Conservation (phyloP, 2,888 invertebrate species). For the Eutolmus rufibarbis region DNA sequence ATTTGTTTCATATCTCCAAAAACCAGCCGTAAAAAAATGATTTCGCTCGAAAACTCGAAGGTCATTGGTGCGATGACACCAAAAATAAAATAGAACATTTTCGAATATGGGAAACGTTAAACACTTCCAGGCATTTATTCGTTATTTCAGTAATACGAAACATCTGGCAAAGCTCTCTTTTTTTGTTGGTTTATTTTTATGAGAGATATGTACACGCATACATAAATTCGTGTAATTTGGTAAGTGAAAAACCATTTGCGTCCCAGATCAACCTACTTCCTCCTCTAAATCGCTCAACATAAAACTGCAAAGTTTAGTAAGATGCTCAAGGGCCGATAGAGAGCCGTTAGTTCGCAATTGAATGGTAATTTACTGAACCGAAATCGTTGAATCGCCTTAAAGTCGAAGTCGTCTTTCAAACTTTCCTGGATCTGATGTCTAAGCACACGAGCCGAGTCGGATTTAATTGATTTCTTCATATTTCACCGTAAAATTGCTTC, state of each 20-base stretch:
- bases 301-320: neutral
- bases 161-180: neutral
- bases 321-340: neutral
- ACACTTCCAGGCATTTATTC: neutral
- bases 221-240: neutral
- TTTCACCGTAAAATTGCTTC: neutral
- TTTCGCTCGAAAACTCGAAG: neutral
- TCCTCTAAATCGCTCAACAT: neutral
- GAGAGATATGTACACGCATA: neutral
- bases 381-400: neutral
- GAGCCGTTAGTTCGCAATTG: neutral
- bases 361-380: neutral
- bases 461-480: constrained; percentile 9
- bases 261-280: neutral
- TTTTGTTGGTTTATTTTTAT: neutral
- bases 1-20: neutral
- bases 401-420: neutral
- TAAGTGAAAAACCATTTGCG: neutral
- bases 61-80: neutral
- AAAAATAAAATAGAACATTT: neutral
- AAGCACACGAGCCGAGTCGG: neutral
- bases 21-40: neutral
- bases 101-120: neutral
- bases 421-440: neutral
- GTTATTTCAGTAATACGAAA: neutral